Percentiles rank a stretch among this genome's conserved stretches.
These are phyloP conservation scores for Lerema accius DNA, from an alignment of 1,140 invertebrate species.

Conservation along the genomic window DNA sequence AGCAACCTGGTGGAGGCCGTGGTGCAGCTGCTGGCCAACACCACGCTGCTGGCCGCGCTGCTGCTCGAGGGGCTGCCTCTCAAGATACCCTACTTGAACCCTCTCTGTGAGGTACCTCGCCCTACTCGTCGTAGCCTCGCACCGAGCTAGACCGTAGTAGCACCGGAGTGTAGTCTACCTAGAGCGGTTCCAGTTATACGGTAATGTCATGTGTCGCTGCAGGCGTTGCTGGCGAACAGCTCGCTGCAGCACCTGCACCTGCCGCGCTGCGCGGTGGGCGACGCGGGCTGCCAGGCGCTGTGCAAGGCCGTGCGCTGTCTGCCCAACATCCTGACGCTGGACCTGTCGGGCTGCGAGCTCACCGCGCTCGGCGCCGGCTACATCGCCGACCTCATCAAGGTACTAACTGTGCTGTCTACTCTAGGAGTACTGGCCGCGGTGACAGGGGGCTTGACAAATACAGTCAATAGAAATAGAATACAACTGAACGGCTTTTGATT, in stretches of 20 bases:
- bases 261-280: slow-evolving; percentile 84
- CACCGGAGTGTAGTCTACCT: no score
- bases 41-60: slow-evolving; percentile 81
- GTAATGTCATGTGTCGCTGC: no score
- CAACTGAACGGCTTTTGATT: no score
- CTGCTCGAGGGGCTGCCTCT: slow-evolving; percentile 86
- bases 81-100: slow-evolving; percentile 84
- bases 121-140: no score
- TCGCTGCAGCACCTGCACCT: slow-evolving; percentile 85
- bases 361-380: slow-evolving; percentile 80
- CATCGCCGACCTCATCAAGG: slow-evolving; percentile 83
- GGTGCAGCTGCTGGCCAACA: slow-evolving; percentile 82
- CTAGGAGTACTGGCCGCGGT: no score
- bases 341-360: slow-evolving; percentile 85
- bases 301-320: slow-evolving; percentile 84
- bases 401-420: no score
- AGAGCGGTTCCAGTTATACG: no score
- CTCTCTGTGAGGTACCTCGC: slow-evolving; percentile 82
- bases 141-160: no score
- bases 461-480: no score
- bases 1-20: slow-evolving; percentile 78
- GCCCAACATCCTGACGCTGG: slow-evolving; percentile 84
- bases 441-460: no score
- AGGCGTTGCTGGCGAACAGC: slow-evolving; percentile 81
- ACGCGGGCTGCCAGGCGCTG: slow-evolving; percentile 85